Base-by-base conservation (phyloP, 2,113 vertebrate species). In the Progne subis region DNA sequence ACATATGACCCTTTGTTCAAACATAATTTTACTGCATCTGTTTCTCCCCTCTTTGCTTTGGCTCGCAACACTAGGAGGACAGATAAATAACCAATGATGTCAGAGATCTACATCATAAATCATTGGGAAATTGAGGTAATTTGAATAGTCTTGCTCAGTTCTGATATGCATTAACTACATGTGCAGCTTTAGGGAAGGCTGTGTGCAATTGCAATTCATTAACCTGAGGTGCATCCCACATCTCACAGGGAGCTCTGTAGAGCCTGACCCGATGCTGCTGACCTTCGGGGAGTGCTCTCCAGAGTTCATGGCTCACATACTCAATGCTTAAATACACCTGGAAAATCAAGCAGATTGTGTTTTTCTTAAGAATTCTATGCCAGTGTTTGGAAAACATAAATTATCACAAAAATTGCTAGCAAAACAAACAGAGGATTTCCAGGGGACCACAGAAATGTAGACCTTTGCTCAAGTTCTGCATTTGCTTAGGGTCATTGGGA, bases 371-470 rank as follows among this genome's bases (percentile, higher is more conserved):
- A 94, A 82, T 88, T 85, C 90, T 88, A 59, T 81, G 69, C 43
- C 68, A 71, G 64, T 65, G 71, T 86, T 94, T 44, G 5, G 85
- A 95, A 97, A 95, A 85, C 63, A 80, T 94, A 92, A 95, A 96
- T 94, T 91, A 93, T 94, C 59, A 55, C 32, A 39, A 85, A 92
- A 96, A 86, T 63, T 90, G 78, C 87, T 95, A 92, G 39, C 63
- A 94, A 93, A 96, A 91, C 91, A 97, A 92, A 76, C 59, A 90
- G 41, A 60, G 52, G 79, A 77, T 90, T 93, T 93, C 81, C 82
- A 90, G 29, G 85, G 71, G 56, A 91, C 70, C 64, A 56, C 93
- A 95, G 93, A 92, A 95, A 92, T 82, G 68, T 93, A 76, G 79
- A 44, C 93, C 68, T 90, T 95, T 41, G 71, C 28, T 77, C 55